Evolutionary conservation across 2,113 vertebrate genomes (phyloP), one percentile per base, ranked within the genome.

Genomic region (Donacobius atricapilla): DNA sequence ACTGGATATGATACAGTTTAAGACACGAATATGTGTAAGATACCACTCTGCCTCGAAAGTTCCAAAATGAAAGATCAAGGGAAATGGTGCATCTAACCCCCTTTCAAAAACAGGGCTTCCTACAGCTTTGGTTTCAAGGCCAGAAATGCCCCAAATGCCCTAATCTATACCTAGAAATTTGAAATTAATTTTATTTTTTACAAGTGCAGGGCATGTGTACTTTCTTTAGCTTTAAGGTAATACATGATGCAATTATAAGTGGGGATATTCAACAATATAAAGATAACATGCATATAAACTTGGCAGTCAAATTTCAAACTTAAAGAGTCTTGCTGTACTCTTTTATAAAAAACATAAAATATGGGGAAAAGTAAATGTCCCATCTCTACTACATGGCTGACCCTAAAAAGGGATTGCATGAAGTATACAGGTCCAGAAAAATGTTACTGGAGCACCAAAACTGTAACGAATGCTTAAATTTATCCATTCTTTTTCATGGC

Each of bases 321-420:
- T 37, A 50, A 50, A 53, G 2, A 70, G 44, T 28, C 18, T 51
- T 35, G 6, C 24, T 57, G 48, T n/a, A 33, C 9, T 13, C 9
- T 42, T 93, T 72, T 23, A 70, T 6, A 80, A 80, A 53, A 50
- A 70, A 0, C 15, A 19, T 18, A 56, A 69, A 27, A 86, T 17
- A 48, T 0, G 0, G 2, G 8, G 2, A 4, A 48, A 83, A 70
- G 9, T 27, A 6, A 84, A 12, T 14, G 17, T 40, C n/a, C n/a
- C n/a, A n/a, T n/a, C 48, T 84, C 77, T 66, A 7, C 7, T 37
- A 50, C 13, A 31, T 5, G 47, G 13, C 0, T 65, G 28, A 82
- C 42, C n/a, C 42, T 37, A 47, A 27, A 83, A 68, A 31, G 2
- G 11, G 37, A 80, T 16, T 64, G 21, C 15, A 45, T 2, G 2